Percentiles rank a stretch among this genome's conserved stretches.
Conservation (phyloP, 2,888 invertebrate genomes). For the Ophion slaviceki region DNA sequence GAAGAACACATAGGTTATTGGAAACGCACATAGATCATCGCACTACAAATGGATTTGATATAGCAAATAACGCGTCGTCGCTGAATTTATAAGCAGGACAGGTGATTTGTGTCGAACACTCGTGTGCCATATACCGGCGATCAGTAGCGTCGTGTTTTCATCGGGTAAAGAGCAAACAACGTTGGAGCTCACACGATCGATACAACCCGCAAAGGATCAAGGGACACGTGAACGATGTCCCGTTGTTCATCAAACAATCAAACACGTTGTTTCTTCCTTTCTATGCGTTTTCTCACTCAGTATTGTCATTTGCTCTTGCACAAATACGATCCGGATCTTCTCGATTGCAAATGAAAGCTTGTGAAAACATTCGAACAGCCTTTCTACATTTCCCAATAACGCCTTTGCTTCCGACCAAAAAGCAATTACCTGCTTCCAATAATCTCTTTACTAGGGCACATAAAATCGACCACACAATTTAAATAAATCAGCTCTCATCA, state of each 20-base stretch:
- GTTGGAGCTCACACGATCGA: conserved; percentile 32
- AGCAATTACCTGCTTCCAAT: not conserved
- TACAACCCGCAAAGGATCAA: conserved; percentile 34
- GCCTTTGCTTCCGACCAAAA: not conserved
- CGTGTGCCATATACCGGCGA: not conserved
- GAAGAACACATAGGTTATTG: too few relatives aligned
- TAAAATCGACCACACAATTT: not conserved
- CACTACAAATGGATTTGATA: not conserved
- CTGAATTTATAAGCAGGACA: not conserved
- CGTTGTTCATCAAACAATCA: conserved; percentile 29
- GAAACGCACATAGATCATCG: too few relatives aligned
- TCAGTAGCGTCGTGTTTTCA: conserved; percentile 19
- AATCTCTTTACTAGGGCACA: not conserved
- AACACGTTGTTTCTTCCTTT: conserved; percentile 14
- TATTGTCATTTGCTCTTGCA: not conserved
- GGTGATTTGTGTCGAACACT: not conserved
- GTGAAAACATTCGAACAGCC: not conserved
- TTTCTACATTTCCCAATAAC: not conserved
- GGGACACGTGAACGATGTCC: conserved; percentile 39
- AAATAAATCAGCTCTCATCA: not conserved
- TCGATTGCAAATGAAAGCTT: too few relatives aligned
- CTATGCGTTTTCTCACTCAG: not conserved
- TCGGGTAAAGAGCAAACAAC: conserved; percentile 8
- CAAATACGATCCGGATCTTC: not conserved
- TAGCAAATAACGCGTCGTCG: not conserved